Evolutionary conservation across 2,113 vertebrate genomes (phyloP).

Genomic region (Neotragus moschatus): DNA sequence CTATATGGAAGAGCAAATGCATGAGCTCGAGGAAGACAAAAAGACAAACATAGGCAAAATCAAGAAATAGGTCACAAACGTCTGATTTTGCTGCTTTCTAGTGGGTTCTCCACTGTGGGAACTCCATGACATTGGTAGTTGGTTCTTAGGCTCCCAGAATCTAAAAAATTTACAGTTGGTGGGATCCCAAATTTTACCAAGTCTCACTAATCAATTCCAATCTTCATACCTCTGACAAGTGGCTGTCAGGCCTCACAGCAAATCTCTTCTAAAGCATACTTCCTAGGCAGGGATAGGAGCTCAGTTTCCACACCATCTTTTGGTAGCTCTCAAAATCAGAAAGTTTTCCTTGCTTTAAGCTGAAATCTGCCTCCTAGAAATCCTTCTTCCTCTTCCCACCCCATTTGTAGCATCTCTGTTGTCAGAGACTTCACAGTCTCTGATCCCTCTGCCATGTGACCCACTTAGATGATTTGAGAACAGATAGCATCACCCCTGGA

Average conservation of each 20-base stretch:
- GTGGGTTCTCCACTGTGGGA: not conserved
- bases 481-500: not conserved
- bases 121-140: not conserved
- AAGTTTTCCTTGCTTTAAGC: not conserved
- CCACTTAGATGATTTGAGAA: not conserved
- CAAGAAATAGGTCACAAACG: not conserved
- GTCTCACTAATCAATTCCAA: not conserved
- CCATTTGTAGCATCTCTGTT: not conserved
- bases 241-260: not conserved
- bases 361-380: not conserved
- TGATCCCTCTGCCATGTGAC: not conserved
- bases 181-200: not conserved
- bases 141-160: constrained; percentile 3
- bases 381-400: not conserved
- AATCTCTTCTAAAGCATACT: not conserved
- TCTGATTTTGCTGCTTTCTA: constrained; percentile 17
- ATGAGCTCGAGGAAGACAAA: not conserved
- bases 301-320: not conserved
- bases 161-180: not conserved
- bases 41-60: not conserved
- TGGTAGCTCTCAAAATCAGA: not conserved
- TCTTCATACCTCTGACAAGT: not conserved
- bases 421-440: not conserved
- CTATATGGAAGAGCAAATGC: not conserved
- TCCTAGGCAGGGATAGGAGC: not conserved